Evolutionary conservation across 2,888 invertebrate species (phyloP).

Genomic region (Caenorhabditis zanzibari): DNA sequence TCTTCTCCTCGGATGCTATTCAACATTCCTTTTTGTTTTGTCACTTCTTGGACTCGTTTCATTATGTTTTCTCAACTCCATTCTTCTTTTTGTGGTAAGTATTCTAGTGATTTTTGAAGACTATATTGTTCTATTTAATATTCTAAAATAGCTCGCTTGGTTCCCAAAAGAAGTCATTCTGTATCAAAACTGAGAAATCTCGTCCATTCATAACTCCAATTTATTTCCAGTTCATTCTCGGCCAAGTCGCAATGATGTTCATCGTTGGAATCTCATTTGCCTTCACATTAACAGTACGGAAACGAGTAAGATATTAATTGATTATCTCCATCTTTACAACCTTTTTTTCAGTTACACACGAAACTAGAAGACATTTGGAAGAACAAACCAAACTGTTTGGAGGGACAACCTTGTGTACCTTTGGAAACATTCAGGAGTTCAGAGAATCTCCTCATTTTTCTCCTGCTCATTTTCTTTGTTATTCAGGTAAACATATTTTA

Average conservation of each 20-base stretch:
- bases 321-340: background rate
- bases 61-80: constrained; percentile 64
- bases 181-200: too few species aligned
- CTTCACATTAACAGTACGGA: constrained; percentile 67
- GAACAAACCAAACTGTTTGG: constrained; percentile 41
- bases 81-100: constrained; percentile 61
- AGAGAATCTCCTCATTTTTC: constrained; percentile 54
- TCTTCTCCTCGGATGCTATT: constrained; percentile 58
- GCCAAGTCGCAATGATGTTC: constrained; percentile 95
- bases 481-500: constrained; percentile 44
- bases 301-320: constrained; percentile 38
- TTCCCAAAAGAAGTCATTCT: too few species aligned
- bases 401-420: constrained; percentile 44
- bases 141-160: too few species aligned
- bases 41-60: constrained; percentile 63
- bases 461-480: constrained; percentile 45
- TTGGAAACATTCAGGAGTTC: constrained; percentile 54
- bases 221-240: constrained; percentile 92
- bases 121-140: too few species aligned
- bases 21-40: constrained; percentile 57
- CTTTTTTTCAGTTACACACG: constrained; percentile 51
- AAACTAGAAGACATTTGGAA: constrained; percentile 60
- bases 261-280: constrained; percentile 96
- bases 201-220: constrained; percentile 84
- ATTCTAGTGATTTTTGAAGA: background rate